These are phyloP conservation scores for Myripristis murdjan DNA, from an alignment of 2,797 vertebrate genomes.

Conservation along the genomic window DNA sequence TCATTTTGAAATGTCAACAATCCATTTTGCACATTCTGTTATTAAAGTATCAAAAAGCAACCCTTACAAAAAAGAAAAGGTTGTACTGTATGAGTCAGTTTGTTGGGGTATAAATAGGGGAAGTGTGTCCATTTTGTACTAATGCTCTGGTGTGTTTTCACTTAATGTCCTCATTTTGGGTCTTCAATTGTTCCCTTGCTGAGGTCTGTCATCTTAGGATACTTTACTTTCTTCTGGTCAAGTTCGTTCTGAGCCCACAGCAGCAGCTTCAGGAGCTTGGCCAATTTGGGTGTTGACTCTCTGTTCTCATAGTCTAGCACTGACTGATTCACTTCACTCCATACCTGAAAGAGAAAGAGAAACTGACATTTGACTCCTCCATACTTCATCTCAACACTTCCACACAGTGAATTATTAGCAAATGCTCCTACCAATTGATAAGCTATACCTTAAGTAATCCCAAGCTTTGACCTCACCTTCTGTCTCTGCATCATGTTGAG, in stretches of 20 bases:
- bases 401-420: neutral
- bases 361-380: conserved; percentile 21
- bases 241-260: conserved; percentile 99
- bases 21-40: conserved; percentile 78
- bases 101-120: conserved; percentile 86
- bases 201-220: conserved; percentile 99
- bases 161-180: conserved; percentile 89
- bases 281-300: conserved; percentile 98
- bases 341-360: conserved; percentile 88
- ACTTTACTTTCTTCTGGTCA: conserved; percentile 99
- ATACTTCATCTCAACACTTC: neutral
- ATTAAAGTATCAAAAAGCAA: conserved; percentile 85
- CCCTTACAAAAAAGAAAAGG: conserved; percentile 82
- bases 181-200: conserved; percentile 98
- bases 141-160: conserved; percentile 63
- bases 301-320: conserved; percentile 98
- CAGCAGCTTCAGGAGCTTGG: conserved; percentile 97
- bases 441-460: neutral
- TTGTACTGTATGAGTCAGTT: conserved; percentile 80
- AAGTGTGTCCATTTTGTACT: conserved; percentile 78
- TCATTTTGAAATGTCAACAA: conserved; percentile 75
- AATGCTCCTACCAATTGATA: neutral
- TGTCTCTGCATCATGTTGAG: conserved; percentile 99
- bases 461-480: conserved; percentile 85
- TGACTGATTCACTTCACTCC: conserved; percentile 99